Percentiles rank a stretch among this genome's conserved stretches.
Conservation (phyloP, 2,888 invertebrate species). For the Euplagia quadripunctaria region DNA sequence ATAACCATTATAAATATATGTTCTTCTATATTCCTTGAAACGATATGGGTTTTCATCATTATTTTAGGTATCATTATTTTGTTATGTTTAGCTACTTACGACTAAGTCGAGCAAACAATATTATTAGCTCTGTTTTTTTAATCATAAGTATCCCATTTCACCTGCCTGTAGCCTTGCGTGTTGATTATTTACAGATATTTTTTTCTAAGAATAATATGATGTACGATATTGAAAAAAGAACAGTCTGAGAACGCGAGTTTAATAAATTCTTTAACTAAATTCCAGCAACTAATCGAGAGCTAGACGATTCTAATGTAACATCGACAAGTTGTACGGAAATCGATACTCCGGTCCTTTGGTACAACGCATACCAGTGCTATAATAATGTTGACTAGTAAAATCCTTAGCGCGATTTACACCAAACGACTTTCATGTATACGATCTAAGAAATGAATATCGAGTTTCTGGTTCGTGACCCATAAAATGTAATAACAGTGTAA, state of each 20-base stretch:
- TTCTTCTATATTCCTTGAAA: too few species aligned
- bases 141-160: too few species aligned
- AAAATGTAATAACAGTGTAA: constrained; percentile 13
- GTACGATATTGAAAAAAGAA: neutral
- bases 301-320: constrained; percentile 37
- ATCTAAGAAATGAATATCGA: constrained; percentile 38
- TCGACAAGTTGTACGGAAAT: constrained; percentile 53
- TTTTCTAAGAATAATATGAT: neutral
- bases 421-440: constrained; percentile 39
- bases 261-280: neutral
- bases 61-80: too few species aligned
- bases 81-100: too few species aligned
- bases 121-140: too few species aligned
- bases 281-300: constrained; percentile 22
- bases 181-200: neutral
- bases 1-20: too few species aligned
- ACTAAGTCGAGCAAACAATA: too few species aligned
- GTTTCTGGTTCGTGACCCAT: constrained; percentile 43
- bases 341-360: constrained; percentile 50
- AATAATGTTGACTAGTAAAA: constrained; percentile 69
- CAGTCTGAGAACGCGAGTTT: neutral
- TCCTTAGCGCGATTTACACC: constrained; percentile 46
- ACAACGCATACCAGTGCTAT: constrained; percentile 60
- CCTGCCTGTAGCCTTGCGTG: too few species aligned
- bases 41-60: too few species aligned